These are phyloP conservation scores for Pectinophora gossypiella DNA, from an alignment of 1,140 invertebrate species.

Conservation along the genomic window DNA sequence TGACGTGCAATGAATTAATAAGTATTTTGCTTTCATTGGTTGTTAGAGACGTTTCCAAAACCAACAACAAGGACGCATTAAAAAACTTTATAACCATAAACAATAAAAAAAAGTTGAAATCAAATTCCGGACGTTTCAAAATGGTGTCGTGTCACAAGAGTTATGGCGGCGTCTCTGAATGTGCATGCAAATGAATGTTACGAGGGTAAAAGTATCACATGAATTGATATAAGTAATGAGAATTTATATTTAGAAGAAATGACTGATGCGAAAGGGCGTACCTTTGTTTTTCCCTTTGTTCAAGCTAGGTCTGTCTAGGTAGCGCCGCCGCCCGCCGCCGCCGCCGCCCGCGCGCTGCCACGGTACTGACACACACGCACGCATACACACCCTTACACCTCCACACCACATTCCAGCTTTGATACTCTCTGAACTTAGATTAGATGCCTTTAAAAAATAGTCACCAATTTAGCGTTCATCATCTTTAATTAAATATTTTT, in stretches of 20 bases:
- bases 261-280: constrained; percentile 73
- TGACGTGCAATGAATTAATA: not conserved
- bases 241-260: constrained; percentile 60
- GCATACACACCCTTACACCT: constrained; percentile 24
- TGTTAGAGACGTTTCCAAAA: not conserved
- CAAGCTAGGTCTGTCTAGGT: constrained; percentile 75
- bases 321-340: constrained; percentile 69
- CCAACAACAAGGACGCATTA: no score
- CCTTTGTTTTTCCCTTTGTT: constrained; percentile 70
- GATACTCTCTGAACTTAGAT: not conserved
- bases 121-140: no score
- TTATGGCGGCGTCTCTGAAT: not conserved
- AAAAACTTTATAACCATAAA: no score
- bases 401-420: constrained; percentile 21
- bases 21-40: not conserved
- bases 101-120: no score
- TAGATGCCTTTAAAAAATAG: not conserved
- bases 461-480: no score
- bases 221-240: not conserved
- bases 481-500: no score
- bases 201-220: not conserved
- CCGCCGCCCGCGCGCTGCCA: constrained; percentile 66
- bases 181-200: not conserved
- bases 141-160: no score
- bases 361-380: constrained; percentile 55